Evolutionary conservation across 1,140 invertebrate genomes (phyloP).

Genomic region (Glomeris maerens): DNA sequence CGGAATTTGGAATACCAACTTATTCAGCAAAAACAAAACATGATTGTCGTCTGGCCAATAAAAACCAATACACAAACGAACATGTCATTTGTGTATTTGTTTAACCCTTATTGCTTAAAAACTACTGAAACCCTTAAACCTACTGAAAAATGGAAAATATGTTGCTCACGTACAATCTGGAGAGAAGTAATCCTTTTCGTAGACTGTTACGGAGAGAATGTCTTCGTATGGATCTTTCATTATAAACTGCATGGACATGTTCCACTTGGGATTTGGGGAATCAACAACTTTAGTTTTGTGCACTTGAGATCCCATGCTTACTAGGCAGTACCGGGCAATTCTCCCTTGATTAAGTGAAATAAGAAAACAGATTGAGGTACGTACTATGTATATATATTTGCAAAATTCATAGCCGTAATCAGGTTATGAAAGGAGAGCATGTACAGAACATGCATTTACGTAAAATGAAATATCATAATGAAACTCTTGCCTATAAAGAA

Average conservation of each 20-base stretch:
- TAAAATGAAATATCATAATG: no score
- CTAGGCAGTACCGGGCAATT: conserved; percentile 60
- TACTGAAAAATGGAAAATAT: conserved; percentile 5
- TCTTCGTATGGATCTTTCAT: conserved; percentile 57
- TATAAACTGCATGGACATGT: conserved; percentile 69
- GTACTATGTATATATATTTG: background rate
- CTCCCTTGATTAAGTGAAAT: conserved; percentile 29
- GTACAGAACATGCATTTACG: background rate
- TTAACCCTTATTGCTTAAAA: background rate
- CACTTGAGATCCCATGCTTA: conserved; percentile 59
- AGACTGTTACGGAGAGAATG: conserved; percentile 60
- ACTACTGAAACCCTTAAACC: background rate
- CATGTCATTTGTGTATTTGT: background rate
- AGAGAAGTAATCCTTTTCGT: conserved; percentile 57
- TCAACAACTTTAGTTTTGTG: conserved; percentile 51
- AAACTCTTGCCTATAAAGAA: no score
- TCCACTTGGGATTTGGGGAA: conserved; percentile 53
- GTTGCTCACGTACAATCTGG: conserved; percentile 47
- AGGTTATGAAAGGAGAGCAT: no score
- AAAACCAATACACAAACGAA: background rate
- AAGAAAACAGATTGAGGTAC: no score
- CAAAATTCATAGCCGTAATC: no score
- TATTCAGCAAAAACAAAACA: background rate
- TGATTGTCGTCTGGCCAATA: background rate
- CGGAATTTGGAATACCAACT: background rate